Evolutionary conservation across 2,888 invertebrate species (phyloP), one percentile per base, ranked within the genome.

Genomic region (Stenurella melanura): DNA sequence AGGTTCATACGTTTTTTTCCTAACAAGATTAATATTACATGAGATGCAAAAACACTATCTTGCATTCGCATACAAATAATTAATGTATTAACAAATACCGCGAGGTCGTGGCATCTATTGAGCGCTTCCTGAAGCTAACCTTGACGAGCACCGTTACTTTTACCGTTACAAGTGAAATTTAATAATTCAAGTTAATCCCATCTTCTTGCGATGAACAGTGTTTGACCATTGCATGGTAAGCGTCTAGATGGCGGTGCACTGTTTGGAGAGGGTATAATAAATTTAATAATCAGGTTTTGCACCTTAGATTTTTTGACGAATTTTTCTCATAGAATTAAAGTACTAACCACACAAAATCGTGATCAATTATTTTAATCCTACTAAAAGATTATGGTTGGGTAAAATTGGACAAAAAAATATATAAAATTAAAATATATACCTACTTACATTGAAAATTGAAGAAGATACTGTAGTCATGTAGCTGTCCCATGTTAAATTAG

Each of bases 101-200:
- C 21, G 58, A 19, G 58, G 21, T 58, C 18, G 19, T 12, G 58
- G 9, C 58, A 58, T 19, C 58, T 58, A 19, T 21, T 19, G 21
- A 21, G 11, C 11, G 10, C 58, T 58, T 58, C 10, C 10, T 10
- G 10, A 58, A 58, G 19, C 58, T 58, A 50, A n/a, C 50, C n/a
- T 50, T 50, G 15, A 4, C 50, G n/a, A 50, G n/a, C 50, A 50
- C 50, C 50, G 50, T 11, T 50, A 50, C 50, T 50, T 50, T 50
- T 50, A 50, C 50, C 2, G 50, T 50, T 50, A 50, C n/a, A 50
- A 50, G 50, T n/a, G 50, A 50, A 50, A 50, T 50, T 50, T 50
- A 50, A 50, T 42, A 15, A 42, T 42, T 42, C 15, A 15, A 15
- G 12, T n/a, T 50, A 15, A 50, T n/a, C 4, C n/a, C n/a, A 6